Base-by-base conservation (phyloP, 2,113 vertebrate species). In the Heliornis fulica region DNA sequence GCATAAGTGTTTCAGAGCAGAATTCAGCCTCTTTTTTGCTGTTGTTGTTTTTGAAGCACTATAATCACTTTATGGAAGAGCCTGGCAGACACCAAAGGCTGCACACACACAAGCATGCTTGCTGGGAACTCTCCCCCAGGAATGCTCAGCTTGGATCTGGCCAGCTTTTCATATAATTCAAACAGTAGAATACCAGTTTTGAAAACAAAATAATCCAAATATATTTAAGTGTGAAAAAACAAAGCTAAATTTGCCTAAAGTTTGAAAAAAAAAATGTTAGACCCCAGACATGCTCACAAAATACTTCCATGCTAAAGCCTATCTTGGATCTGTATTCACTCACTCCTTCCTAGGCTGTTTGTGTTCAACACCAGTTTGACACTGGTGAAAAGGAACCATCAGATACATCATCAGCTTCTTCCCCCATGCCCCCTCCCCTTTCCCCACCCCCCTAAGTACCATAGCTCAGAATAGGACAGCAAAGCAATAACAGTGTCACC, bases 121-220 rank as follows among this genome's bases (percentile, higher is more conserved):
- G 94, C 96, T 95, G 92, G 93, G 96, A 96, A 96, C 74, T 90
- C 72, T 93, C 74, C 86, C 89, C 57, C 69, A 94, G 90, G 93
- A 96, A 93, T 87, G 53, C 69, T 95, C 88, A 56, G 45, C 92
- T 93, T 75, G 72, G 83, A 84, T 93, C 65, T 78, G 51, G 80
- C 57, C 69, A 92, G 83, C 53, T 78, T 93, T 75, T 93, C 90
- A 64, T 78, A 77, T 56, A 93, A 92, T 79, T 92, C 80, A 79
- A 84, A 87, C 15, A 92, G 85, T 81, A 81, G 76, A 89, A 87
- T 28, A 43, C 25, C 65, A 60, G 10, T 66, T 94, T 66, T 85
- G 68, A 88, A 90, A 96, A 87, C 45, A 90, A 70, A 94, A 70
- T 51, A 68, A 17, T 60, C 71, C 32, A 83, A 92, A 79, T 60